Evolutionary conservation across 2,888 invertebrate species (phyloP).

Genomic region (Caenorhabditis doughertyi): DNA sequence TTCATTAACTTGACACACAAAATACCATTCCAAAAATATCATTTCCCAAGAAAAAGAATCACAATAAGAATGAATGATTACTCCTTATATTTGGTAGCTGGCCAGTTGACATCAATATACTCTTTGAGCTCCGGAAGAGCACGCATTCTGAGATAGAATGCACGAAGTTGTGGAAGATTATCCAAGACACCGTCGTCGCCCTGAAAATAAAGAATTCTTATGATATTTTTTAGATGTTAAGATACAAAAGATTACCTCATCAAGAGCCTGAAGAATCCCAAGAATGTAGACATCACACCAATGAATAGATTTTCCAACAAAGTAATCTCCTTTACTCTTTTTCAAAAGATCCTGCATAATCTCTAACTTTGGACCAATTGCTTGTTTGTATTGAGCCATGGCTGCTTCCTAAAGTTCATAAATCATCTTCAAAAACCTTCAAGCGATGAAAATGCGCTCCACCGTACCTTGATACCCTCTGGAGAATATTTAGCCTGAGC

Average conservation of each 20-base stretch:
- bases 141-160: slow-evolving; percentile 58
- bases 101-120: slow-evolving; percentile 62
- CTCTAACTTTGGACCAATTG: slow-evolving; percentile 36
- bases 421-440: neutral
- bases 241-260: slow-evolving; percentile 54
- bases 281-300: slow-evolving; percentile 67
- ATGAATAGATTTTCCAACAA: slow-evolving; percentile 62
- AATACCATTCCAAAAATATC: no score
- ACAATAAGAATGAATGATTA: neutral
- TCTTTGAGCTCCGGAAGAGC: slow-evolving; percentile 54
- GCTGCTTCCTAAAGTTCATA: neutral
- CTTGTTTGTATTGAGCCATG: slow-evolving; percentile 11
- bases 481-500: slow-evolving; percentile 41
- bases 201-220: slow-evolving; percentile 16
- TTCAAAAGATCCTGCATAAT: slow-evolving; percentile 52
- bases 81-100: slow-evolving; percentile 50
- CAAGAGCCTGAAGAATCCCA: slow-evolving; percentile 39
- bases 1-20: slow-evolving; percentile 19
- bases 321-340: slow-evolving; percentile 62
- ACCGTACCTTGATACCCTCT: slow-evolving; percentile 36
- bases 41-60: neutral
- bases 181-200: slow-evolving; percentile 34
- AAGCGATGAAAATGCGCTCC: neutral
- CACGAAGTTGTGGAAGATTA: slow-evolving; percentile 40
- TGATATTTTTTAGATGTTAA: neutral